Evolutionary conservation across 2,888 invertebrate genomes (phyloP), one percentile per base, ranked within the genome.

Genomic region (Keiferia lycopersicella): DNA sequence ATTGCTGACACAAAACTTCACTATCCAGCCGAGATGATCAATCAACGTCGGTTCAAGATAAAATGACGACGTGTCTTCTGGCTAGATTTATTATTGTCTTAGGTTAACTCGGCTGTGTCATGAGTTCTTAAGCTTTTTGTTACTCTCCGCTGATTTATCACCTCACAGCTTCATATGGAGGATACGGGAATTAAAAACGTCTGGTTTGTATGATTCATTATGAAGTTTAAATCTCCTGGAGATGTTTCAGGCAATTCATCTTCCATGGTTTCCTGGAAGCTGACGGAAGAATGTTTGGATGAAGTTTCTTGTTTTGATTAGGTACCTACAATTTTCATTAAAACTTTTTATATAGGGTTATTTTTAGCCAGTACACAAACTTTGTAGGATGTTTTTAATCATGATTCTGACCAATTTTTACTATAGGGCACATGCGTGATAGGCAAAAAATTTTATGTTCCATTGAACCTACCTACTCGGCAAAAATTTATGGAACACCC

Each of bases 71-170:
- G 73, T 71, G 73, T 74, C 72, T 64, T 75, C 70, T 68, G 75
- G 77, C 56, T 82, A 83, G 81, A 86, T 83, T 84, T 84, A 84
- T 84, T 82, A 82, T 83, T 82, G 80, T 82, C 80, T 82, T 76
- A 78, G 76, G 77, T 79, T 79, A 77, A 79, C 74, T 73, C 73
- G 73, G 76, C 74, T 75, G 76, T 76, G 80, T 73, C 80, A 77
- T 79, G 79, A 76, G 78, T 78, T 78, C 76, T 76, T 75, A 77
- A 77, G 77, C 77, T 81, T 78, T 79, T 77, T 77, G 71, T 68
- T 75, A 68, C 71, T 56, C 34, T 8, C 56, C 14, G 6, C 69
- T 81, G 79, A 84, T 84, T 82, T 80, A 83, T 82, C 76, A 77
- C 76, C 67, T 67, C 69, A 51, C 66, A 64, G 63, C 59, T 65